These are phyloP conservation scores for Aphis gossypii DNA, from an alignment of 1,140 invertebrate genomes.

Conservation along the genomic window DNA sequence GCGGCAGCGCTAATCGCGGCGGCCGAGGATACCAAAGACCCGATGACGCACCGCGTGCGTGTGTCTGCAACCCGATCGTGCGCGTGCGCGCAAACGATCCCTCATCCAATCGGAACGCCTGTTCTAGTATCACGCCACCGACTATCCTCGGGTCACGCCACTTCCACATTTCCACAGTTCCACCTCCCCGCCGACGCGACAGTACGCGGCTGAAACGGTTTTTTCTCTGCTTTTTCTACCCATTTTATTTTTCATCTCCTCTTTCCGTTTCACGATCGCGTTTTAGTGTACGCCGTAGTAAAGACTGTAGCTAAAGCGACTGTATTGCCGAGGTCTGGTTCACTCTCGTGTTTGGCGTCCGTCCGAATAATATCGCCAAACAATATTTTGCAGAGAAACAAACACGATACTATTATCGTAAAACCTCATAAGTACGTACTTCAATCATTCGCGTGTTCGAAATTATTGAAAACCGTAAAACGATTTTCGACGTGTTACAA, in stretches of 20 bases:
- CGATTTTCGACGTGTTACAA: not conserved
- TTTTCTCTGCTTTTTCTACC: not conserved
- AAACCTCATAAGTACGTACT: not conserved
- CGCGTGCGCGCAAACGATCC: slow-evolving; percentile 18
- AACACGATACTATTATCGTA: not conserved
- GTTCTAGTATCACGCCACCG: slow-evolving; percentile 56
- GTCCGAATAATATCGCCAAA: not conserved
- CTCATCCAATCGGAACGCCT: slow-evolving; percentile 44
- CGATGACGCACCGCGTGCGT: not conserved
- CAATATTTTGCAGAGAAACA: not conserved
- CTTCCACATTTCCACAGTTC: slow-evolving; percentile 26
- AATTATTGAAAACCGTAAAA: not conserved
- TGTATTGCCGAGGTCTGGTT: not conserved
- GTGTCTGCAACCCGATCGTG: not conserved
- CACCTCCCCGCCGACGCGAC: not conserved
- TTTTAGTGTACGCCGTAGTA: not conserved
- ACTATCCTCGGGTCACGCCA: slow-evolving; percentile 57
- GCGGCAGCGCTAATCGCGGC: slow-evolving; percentile 33
- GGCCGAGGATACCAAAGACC: slow-evolving; percentile 19
- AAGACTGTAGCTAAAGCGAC: not conserved
- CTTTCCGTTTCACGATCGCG: not conserved
- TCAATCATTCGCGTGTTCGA: not conserved
- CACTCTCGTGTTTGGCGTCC: not conserved
- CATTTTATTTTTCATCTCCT: not conserved
- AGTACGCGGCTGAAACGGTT: not conserved